phyloP scores from a whole-genome alignment of 64 coral and sea anemone species.

The Montipora cactus region DNA sequence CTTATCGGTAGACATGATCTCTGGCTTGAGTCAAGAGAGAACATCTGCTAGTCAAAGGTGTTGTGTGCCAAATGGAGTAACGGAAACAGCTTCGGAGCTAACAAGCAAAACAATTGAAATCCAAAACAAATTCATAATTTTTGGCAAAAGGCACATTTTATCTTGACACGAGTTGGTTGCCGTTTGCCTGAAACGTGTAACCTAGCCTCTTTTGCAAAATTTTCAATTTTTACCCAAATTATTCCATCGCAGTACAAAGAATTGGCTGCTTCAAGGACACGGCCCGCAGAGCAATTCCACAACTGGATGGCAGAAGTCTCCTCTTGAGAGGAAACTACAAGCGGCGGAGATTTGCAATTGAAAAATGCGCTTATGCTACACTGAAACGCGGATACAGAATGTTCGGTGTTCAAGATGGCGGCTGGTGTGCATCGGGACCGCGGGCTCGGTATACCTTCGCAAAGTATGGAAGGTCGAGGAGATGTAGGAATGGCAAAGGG shows the following conservation, averaged over 20 bases:
- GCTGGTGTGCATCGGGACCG: conserved; percentile 40
- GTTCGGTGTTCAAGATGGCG: conserved; percentile 40
- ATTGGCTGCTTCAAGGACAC: conserved; percentile 40
- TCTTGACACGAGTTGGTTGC: too few species aligned
- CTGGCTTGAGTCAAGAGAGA: too few species aligned
- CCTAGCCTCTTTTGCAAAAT: too few species aligned
- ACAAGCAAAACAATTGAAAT: too few species aligned
- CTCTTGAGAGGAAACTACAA: conserved; percentile 35
- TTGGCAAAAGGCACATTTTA: too few species aligned
- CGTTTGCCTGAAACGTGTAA: too few species aligned
- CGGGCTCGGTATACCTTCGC: conserved; percentile 16
- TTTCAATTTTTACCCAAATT: too few species aligned
- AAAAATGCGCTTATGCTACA: conserved; percentile 59
- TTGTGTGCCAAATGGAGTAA: too few species aligned
- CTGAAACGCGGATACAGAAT: conserved; percentile 26
- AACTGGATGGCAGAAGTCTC: conserved; percentile 25
- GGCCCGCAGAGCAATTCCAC: conserved; percentile 36
- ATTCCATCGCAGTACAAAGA: conserved; percentile 21
- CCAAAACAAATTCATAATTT: too few species aligned
- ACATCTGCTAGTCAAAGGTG: too few species aligned
- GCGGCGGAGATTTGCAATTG: conserved; percentile 34
- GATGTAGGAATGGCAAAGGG: conserved; percentile 44
- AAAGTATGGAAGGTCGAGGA: conserved; percentile 21
- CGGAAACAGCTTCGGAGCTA: too few species aligned
- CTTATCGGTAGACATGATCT: too few species aligned